Evolutionary conservation across 2,797 vertebrate species (phyloP).

Genomic region (Molossus molossus): DNA sequence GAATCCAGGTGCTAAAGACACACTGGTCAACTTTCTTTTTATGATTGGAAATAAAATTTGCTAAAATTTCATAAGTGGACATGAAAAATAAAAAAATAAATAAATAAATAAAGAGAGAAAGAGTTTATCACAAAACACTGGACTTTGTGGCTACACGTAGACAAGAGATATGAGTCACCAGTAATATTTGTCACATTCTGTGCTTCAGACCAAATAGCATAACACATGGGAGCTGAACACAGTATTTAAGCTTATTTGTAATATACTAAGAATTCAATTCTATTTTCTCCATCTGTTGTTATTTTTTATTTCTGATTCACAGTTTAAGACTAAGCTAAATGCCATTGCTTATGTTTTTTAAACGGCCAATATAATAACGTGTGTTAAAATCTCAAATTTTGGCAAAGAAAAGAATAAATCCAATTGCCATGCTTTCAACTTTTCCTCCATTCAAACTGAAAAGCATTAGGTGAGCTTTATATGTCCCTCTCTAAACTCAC

Average conservation of each 20-base stretch:
- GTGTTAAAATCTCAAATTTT: constrained; percentile 61
- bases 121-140: neutral
- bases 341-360: constrained; percentile 63
- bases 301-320: constrained; percentile 78
- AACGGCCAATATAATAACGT: constrained; percentile 29
- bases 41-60: constrained; percentile 8
- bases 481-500: constrained; percentile 73
- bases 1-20: neutral
- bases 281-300: constrained; percentile 83
- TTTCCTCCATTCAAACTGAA: constrained; percentile 64
- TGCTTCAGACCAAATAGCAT: constrained; percentile 1
- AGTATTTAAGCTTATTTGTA: constrained; percentile 79
- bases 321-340: constrained; percentile 73
- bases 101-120: neutral
- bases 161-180: neutral
- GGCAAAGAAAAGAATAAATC: constrained; percentile 19
- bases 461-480: constrained; percentile 64
- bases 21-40: neutral
- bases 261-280: constrained; percentile 76
- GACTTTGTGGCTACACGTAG: neutral
- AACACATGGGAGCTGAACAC: constrained; percentile 30
- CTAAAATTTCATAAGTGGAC: neutral
- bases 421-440: constrained; percentile 48
- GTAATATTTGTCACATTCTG: constrained; percentile 23
- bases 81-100: neutral